A percentile compares a stretch with the other conserved stretches of the same genome.
phyloP scores from a whole-genome alignment of 2,797 vertebrate species.

The Eleutherodactylus coqui region DNA sequence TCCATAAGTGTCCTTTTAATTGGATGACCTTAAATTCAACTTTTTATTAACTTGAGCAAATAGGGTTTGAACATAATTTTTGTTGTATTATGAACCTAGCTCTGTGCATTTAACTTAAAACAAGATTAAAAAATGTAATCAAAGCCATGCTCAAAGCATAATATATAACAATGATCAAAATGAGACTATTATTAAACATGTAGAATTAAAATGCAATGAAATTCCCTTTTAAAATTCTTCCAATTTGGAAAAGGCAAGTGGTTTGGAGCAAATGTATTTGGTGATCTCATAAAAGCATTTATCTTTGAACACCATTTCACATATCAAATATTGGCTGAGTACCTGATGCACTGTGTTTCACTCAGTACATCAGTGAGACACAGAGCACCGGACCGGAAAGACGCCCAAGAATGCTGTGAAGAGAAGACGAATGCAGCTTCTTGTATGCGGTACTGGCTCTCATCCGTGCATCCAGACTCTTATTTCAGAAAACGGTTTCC shows the following conservation, averaged over 20 bases:
- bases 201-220: neutral
- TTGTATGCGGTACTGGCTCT: no score
- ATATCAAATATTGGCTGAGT: no score
- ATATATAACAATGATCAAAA: conserved; percentile 5
- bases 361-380: no score
- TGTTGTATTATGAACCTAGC: conserved; percentile 20
- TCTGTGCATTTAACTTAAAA: conserved; percentile 7
- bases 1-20: conserved; percentile 50
- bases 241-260: neutral
- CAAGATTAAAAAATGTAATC: conserved; percentile 23
- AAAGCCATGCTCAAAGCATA: conserved; percentile 10
- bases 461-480: no score
- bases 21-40: conserved; percentile 40
- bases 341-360: no score
- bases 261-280: neutral
- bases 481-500: no score
- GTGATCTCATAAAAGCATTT: neutral
- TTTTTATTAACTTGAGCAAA: conserved; percentile 38
- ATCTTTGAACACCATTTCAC: no score
- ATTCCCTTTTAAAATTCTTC: neutral
- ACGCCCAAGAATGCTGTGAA: no score
- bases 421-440: no score
- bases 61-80: neutral
- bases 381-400: no score
- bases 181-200: neutral